Evolutionary conservation across 2,797 vertebrate species (phyloP).

Genomic region (Schizothorax lantsangensis): DNA sequence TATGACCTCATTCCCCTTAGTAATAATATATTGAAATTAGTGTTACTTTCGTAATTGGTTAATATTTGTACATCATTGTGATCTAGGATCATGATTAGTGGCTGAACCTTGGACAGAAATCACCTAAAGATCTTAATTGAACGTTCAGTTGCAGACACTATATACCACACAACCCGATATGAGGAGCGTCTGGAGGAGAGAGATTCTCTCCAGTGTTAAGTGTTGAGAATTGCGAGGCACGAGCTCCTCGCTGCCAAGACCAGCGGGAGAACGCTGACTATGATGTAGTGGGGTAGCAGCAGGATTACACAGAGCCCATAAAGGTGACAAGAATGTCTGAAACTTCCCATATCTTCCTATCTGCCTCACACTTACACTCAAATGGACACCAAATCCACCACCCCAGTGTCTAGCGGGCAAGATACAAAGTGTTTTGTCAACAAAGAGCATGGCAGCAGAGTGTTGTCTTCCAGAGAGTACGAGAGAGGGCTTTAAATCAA

Average conservation of each 20-base stretch:
- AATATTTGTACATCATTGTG: not conserved
- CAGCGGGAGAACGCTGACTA: constrained; percentile 51
- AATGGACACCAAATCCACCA: constrained; percentile 2
- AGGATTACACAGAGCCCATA: constrained; percentile 23
- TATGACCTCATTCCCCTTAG: not conserved
- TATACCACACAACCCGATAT: not conserved
- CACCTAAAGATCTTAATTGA: not conserved
- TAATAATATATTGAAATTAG: not conserved
- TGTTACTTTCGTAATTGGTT: not conserved
- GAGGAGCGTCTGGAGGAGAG: not conserved
- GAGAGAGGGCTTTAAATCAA: constrained; percentile 39
- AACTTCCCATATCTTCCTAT: constrained; percentile 43
- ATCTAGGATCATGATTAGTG: not conserved
- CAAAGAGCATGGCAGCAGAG: constrained; percentile 64
- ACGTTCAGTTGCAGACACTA: not conserved
- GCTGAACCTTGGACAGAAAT: not conserved
- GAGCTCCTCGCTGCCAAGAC: constrained; percentile 33
- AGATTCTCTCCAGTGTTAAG: constrained; percentile 33
- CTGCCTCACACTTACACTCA: constrained; percentile 23
- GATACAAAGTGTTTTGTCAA: constrained; percentile 66
- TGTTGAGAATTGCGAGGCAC: constrained; percentile 20
- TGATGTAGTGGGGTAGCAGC: constrained; percentile 40
- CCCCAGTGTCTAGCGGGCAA: not conserved
- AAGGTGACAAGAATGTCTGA: constrained; percentile 54
- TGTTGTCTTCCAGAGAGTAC: constrained; percentile 58